Conservation (phyloP, 2,797 vertebrate genomes). For the Philypnodon macrostomus region DNA sequence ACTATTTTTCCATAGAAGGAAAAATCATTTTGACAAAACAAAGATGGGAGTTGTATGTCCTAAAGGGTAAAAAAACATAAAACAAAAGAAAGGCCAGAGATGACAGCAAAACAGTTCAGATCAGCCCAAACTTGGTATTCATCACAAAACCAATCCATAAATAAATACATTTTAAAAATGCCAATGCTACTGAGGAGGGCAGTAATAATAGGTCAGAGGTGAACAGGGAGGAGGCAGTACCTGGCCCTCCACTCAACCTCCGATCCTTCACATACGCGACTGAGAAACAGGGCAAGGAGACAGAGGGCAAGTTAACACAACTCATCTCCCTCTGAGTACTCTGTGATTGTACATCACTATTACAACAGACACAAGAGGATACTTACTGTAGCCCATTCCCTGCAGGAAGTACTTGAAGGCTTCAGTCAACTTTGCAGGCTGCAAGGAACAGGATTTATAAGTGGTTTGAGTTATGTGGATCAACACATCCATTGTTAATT, state of each 20-base stretch:
- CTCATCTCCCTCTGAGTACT: constrained; percentile 34
- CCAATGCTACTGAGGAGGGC: constrained; percentile 50
- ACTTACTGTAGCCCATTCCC: constrained; percentile 99
- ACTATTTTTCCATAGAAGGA: constrained; percentile 68
- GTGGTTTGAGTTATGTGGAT: no score
- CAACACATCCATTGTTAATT: no score
- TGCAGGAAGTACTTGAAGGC: constrained; percentile 99
- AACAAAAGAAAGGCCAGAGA: constrained; percentile 33
- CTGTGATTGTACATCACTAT: background rate
- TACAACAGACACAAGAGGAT: constrained; percentile 10
- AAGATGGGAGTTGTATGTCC: constrained; percentile 38
- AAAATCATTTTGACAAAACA: constrained; percentile 59
- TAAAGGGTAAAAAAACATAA: constrained; percentile 14
- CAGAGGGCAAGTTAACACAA: constrained; percentile 73
- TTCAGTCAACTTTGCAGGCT: constrained; percentile 96
- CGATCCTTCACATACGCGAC: constrained; percentile 98
- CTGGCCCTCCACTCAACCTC: constrained; percentile 97
- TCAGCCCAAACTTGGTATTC: constrained; percentile 43
- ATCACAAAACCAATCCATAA: constrained; percentile 36
- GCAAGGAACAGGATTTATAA: constrained; percentile 43
- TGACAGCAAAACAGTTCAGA: constrained; percentile 34
- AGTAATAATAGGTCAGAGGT: constrained; percentile 64
- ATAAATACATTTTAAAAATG: constrained; percentile 51
- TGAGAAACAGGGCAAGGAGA: constrained; percentile 79
- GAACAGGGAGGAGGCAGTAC: constrained; percentile 83